Conservation (phyloP, 2,888 invertebrate genomes). For the Cheiracanthium punctorium region DNA sequence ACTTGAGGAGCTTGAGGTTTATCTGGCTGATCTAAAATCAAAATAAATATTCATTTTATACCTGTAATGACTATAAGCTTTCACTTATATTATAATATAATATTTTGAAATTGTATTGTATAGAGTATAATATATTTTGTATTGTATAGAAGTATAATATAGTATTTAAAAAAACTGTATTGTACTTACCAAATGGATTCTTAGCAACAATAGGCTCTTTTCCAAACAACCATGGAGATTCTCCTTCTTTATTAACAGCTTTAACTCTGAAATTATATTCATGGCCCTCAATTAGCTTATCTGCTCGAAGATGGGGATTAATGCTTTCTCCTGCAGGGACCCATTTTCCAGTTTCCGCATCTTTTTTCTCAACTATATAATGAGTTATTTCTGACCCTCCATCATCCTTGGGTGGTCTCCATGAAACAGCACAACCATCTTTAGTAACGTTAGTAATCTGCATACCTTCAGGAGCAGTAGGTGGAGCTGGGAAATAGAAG, state of each 20-base stretch:
- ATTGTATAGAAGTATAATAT: too few relatives aligned
- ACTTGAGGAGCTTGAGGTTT: constrained; percentile 92
- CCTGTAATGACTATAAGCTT: too few relatives aligned
- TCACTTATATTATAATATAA: too few relatives aligned
- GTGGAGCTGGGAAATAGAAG: constrained; percentile 79
- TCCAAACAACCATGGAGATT: constrained; percentile 96
- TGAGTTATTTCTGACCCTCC: constrained; percentile 93
- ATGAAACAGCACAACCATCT: constrained; percentile 91
- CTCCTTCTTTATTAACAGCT: constrained; percentile 97
- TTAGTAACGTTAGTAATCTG: constrained; percentile 88
- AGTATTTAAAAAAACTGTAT: not conserved
- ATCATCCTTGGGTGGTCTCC: constrained; percentile 91
- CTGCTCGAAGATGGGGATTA: constrained; percentile 87
- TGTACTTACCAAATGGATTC: constrained; percentile 89
- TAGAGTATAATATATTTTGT: too few relatives aligned
- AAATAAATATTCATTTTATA: too few relatives aligned
- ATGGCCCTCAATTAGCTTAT: constrained; percentile 93
- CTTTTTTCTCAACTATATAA: constrained; percentile 97
- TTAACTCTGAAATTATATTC: constrained; percentile 98
- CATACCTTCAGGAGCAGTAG: constrained; percentile 76
- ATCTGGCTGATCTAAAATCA: constrained; percentile 80
- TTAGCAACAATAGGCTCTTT: constrained; percentile 91
- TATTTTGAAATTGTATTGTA: too few relatives aligned
- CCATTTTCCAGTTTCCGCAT: constrained; percentile 96
- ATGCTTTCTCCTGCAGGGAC: constrained; percentile 93